Base-by-base conservation (phyloP, 2,888 invertebrate genomes). In the Ectemnius cavifrons region DNA sequence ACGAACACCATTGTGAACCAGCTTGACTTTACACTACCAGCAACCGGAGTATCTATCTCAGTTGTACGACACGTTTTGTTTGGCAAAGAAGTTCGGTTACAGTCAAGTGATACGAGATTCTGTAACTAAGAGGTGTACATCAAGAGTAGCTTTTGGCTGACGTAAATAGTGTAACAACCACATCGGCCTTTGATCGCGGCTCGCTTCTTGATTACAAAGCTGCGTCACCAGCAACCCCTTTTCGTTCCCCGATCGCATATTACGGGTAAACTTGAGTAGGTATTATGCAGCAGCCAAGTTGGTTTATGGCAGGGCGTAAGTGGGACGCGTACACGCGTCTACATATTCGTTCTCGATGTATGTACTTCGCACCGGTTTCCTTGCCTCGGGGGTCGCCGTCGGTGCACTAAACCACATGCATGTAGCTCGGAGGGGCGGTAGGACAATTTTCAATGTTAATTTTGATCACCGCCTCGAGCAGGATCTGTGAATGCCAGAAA, bases 161-260 rank as follows among this genome's bases (percentile, higher is more conserved):
- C 1, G 52, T 14, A 52, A 52, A 52, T 52, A 52, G 1, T 52
- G 52, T 52, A 58, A 58, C 18, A 58, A 14, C 52, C 47, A 13
- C 47, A 16, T 18, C 18, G 13, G 27, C 28, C 46, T 27, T 20
- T n/a, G 66, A 61, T 62, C 46, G 47, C 47, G 37, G 11, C 18
- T 37, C 18, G 66, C 37, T 65, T 59, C 71, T 77, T 71, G 68
- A 75, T 69, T 75, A 65, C 62, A 28, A n/a, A 58, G 47, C 47
- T 62, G 46, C 75, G 59, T 69, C 74, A 65, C 59, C 37, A 68
- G 61, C 46, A 14, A 75, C 63, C 67, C 64, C 70, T 11, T 70
- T 63, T 71, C 75, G 72, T 72, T 77, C 74, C 74, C 64, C 64
- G 74, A 79, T 79, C 70, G 71, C 70, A 65, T 72, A 79, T 79